Evolutionary conservation across 2,888 invertebrate species (phyloP).

Genomic region (Drosophila suboccidentalis): DNA sequence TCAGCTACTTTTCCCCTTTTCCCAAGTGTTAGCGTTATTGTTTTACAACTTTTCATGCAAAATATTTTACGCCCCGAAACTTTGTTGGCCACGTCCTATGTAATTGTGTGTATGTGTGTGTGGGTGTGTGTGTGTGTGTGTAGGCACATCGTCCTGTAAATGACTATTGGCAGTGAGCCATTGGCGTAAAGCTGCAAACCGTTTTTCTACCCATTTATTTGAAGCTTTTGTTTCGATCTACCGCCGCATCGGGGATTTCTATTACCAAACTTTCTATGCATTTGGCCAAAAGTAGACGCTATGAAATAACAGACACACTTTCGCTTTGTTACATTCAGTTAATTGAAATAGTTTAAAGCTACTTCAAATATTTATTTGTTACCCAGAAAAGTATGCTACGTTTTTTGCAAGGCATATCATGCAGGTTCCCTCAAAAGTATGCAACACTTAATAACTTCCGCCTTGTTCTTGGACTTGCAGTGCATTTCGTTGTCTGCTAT

Average conservation of each 20-base stretch:
- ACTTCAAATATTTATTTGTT: constrained; percentile 1
- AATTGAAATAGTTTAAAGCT: neutral
- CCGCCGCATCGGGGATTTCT: constrained; percentile 43
- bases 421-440: neutral
- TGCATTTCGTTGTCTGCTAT: constrained; percentile 19
- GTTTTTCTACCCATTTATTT: constrained; percentile 54
- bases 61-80: constrained; percentile 55
- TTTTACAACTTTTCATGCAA: constrained; percentile 66
- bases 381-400: neutral
- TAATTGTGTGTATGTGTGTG: neutral
- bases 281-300: constrained; percentile 14
- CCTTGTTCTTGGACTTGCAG: neutral
- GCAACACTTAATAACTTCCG: neutral
- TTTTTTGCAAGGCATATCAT: neutral
- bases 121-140: constrained; percentile 3
- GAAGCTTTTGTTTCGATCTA: constrained; percentile 67
- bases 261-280: constrained; percentile 65
- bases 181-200: constrained; percentile 50
- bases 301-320: constrained; percentile 4
- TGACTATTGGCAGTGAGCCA: constrained; percentile 68
- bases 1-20: constrained; percentile 13
- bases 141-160: constrained; percentile 33
- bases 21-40: constrained; percentile 61
- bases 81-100: constrained; percentile 11
- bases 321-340: neutral